These are phyloP conservation scores for Pseudopipra pipra DNA, from an alignment of 2,113 vertebrate genomes.

Conservation along the genomic window DNA sequence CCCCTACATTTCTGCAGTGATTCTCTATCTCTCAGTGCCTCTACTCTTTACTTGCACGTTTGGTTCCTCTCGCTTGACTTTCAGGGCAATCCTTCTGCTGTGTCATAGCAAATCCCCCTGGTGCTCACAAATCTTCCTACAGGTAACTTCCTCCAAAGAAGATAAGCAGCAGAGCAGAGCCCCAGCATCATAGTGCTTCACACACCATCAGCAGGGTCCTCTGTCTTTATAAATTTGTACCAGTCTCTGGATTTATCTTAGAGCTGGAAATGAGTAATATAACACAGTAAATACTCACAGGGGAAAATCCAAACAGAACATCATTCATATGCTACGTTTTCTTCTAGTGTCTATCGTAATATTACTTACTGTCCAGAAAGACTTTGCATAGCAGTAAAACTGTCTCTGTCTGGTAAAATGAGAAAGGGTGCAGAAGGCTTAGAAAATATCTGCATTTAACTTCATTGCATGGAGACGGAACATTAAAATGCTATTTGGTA, in stretches of 20 bases:
- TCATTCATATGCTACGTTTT: slow-evolving; percentile 50
- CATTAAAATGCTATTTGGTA: slow-evolving; percentile 76
- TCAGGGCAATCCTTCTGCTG: neutral
- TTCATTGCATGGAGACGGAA: slow-evolving; percentile 61
- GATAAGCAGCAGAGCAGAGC: neutral
- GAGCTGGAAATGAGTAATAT: slow-evolving; percentile 65
- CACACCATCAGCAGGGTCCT: neutral
- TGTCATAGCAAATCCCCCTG: neutral
- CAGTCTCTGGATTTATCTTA: slow-evolving; percentile 63
- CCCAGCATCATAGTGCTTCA: neutral
- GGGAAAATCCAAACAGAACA: slow-evolving; percentile 46
- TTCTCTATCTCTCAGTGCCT: neutral
- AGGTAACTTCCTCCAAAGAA: neutral
- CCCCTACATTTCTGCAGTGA: neutral
- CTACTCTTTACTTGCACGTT: neutral
- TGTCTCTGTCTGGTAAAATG: slow-evolving; percentile 38
- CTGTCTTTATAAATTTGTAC: slow-evolving; percentile 24
- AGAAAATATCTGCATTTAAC: slow-evolving; percentile 69
- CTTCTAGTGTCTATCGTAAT: slow-evolving; percentile 51
- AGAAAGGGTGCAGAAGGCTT: slow-evolving; percentile 8
- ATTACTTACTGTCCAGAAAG: slow-evolving; percentile 6
- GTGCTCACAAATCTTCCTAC: neutral
- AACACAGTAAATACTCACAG: slow-evolving; percentile 50
- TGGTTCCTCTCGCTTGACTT: neutral
- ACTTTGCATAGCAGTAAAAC: slow-evolving; percentile 58